A percentile compares a stretch with the other conserved stretches of the same genome.
phyloP scores from a whole-genome alignment of 1,140 invertebrate species.

The Drosophila azteca region DNA sequence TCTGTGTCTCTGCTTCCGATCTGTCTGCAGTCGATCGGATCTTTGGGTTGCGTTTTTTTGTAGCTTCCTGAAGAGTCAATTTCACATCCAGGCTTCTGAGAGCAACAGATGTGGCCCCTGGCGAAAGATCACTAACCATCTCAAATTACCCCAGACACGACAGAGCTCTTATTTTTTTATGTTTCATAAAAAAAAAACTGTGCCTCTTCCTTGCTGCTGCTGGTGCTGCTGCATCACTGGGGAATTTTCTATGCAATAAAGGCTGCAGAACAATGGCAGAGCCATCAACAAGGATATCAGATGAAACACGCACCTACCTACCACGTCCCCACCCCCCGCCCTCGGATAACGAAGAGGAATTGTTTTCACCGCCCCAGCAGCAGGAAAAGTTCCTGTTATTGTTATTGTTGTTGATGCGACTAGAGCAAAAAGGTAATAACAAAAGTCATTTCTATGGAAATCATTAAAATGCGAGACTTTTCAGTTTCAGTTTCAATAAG shows the following conservation, averaged over 20 bases:
- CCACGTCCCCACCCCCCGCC: not conserved
- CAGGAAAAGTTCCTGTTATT: conserved; percentile 8
- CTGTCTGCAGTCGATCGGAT: conserved; percentile 49
- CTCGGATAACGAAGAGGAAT: conserved; percentile 42
- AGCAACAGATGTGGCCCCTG: conserved; percentile 64
- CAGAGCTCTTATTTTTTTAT: conserved; percentile 37
- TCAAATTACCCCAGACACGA: conserved; percentile 65
- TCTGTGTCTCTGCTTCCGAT: conserved; percentile 66
- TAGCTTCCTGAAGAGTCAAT: conserved; percentile 74
- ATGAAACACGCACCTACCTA: conserved; percentile 6
- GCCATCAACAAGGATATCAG: conserved; percentile 35
- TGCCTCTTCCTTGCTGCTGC: conserved; percentile 24
- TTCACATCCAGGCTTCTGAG: conserved; percentile 50
- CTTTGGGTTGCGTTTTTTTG: conserved; percentile 18
- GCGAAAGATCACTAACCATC: conserved; percentile 56
- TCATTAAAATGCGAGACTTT: conserved; percentile 46
- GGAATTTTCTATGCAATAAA: conserved; percentile 11
- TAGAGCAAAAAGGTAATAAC: conserved; percentile 19
- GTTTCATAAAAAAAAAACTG: conserved; percentile 4
- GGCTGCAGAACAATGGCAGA: conserved; percentile 25
- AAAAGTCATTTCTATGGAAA: conserved; percentile 36
- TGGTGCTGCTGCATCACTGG: conserved; percentile 13
- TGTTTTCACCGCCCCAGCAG: conserved; percentile 8
- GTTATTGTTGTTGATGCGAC: conserved; percentile 33
- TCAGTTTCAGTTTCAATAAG: conserved; percentile 25